Conservation (phyloP, 2,888 invertebrate genomes). For the Aplocera efformata region DNA sequence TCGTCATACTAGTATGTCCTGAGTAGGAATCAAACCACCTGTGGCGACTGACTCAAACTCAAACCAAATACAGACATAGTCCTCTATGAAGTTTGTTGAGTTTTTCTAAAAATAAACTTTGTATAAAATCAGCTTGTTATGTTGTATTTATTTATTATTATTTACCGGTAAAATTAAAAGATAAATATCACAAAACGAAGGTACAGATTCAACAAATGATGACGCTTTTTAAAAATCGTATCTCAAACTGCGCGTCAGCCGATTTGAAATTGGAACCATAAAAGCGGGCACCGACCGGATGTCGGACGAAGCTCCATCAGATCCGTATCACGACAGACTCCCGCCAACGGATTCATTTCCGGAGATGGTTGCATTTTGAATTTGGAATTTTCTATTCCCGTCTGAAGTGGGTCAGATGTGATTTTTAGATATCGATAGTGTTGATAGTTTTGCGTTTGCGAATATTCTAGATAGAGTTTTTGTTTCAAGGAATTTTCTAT, state of each 20-base stretch:
- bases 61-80: too few species aligned
- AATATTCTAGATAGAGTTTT: too few species aligned
- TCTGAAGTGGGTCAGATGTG: slow-evolving; percentile 50
- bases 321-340: slow-evolving; percentile 72
- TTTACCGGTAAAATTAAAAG: too few species aligned
- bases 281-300: slow-evolving; percentile 73
- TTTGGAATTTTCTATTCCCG: slow-evolving; percentile 61
- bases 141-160: too few species aligned
- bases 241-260: slow-evolving; percentile 31
- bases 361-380: slow-evolving; percentile 71
- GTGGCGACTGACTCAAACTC: too few species aligned
- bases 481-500: too few species aligned
- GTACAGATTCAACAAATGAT: slow-evolving; percentile 15
- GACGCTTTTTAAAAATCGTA: slow-evolving; percentile 33
- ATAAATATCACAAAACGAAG: slow-evolving; percentile 5
- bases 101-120: too few species aligned
- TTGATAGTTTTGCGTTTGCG: slow-evolving; percentile 26
- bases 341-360: slow-evolving; percentile 76
- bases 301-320: slow-evolving; percentile 72
- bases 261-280: slow-evolving; percentile 73
- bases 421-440: slow-evolving; percentile 36
- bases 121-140: too few species aligned
- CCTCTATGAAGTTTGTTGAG: too few species aligned
- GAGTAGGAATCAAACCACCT: too few species aligned
- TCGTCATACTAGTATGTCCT: too few species aligned